phyloP scores from a whole-genome alignment of 2,888 invertebrate genomes.

The Sesia bembeciformis region DNA sequence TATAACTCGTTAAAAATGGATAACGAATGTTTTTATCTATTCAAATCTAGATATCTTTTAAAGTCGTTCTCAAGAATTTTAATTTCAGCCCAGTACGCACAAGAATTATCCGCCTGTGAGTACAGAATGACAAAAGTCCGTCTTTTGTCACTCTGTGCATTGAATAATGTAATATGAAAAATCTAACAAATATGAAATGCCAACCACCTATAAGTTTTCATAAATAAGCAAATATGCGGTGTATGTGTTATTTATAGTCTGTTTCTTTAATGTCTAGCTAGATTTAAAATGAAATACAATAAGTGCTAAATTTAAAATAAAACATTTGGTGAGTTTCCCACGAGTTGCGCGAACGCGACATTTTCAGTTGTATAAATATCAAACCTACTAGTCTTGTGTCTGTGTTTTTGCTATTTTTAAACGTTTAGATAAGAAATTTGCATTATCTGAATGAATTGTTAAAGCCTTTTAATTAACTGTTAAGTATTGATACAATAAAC shows the following conservation, averaged over 20 bases:
- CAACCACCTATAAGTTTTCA: no score
- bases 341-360: conserved; percentile 3
- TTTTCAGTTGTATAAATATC: background rate
- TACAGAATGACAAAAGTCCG: no score
- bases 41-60: no score
- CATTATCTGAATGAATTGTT: background rate
- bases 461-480: background rate
- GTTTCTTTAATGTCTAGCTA: conserved; percentile 30
- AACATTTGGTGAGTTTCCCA: conserved; percentile 45
- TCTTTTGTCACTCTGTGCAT: no score
- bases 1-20: no score
- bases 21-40: no score
- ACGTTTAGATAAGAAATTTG: background rate
- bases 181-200: no score
- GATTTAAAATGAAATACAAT: conserved; percentile 13
- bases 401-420: background rate
- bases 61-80: no score
- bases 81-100: no score
- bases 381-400: background rate
- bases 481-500: background rate
- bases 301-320: conserved; percentile 22
- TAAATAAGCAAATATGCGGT: conserved; percentile 1
- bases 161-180: no score
- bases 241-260: background rate
- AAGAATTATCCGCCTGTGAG: no score